Conservation (phyloP, 2,888 invertebrate species). For the Morpho helenor region DNA sequence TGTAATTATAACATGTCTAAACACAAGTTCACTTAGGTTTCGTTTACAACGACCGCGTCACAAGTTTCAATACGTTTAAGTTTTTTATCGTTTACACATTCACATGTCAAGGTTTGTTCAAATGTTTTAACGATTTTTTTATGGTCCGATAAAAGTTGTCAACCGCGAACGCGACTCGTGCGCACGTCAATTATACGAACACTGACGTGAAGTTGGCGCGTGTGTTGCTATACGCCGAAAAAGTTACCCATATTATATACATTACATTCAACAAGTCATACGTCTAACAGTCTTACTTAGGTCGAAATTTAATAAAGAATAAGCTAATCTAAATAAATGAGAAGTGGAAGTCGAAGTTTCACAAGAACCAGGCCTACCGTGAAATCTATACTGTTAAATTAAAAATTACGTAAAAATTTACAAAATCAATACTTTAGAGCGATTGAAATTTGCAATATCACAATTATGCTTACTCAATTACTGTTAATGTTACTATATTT, state of each 20-base stretch:
- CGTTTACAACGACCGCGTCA: neutral
- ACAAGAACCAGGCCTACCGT: too few relatives aligned
- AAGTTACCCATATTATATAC: neutral
- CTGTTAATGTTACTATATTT: too few relatives aligned
- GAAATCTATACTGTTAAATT: too few relatives aligned
- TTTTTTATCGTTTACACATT: conserved; percentile 16
- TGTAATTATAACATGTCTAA: conserved; percentile 36
- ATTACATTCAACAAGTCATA: too few relatives aligned
- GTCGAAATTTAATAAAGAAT: too few relatives aligned
- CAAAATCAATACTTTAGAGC: too few relatives aligned
- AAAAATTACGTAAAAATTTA: too few relatives aligned
- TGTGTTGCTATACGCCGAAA: conserved; percentile 11
- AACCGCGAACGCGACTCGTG: conserved; percentile 29
- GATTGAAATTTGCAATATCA: too few relatives aligned
- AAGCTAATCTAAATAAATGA: too few relatives aligned
- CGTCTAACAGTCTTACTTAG: too few relatives aligned
- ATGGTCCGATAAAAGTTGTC: conserved; percentile 13
- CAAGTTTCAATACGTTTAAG: conserved; percentile 8
- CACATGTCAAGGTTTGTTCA: conserved; percentile 24
- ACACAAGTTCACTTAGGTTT: conserved; percentile 2
- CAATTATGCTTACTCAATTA: too few relatives aligned
- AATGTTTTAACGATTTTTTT: conserved; percentile 31
- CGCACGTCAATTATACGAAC: conserved; percentile 29
- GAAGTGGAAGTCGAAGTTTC: too few relatives aligned
- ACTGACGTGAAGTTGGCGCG: conserved; percentile 35